Evolutionary conservation across 2,888 invertebrate genomes (phyloP).

Genomic region (Candidula unifasciata): DNA sequence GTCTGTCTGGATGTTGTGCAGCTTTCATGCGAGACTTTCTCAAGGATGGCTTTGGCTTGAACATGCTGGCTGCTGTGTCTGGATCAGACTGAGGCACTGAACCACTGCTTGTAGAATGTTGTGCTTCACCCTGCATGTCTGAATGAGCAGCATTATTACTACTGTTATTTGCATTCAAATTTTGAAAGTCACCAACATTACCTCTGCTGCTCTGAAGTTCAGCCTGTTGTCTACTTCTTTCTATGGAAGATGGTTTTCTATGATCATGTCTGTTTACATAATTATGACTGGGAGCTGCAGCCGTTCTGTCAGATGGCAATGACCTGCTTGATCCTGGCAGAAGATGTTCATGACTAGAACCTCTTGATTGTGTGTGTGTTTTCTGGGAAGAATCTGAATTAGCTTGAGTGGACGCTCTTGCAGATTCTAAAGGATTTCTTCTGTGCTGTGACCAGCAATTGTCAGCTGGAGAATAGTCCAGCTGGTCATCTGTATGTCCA

Average conservation of each 20-base stretch:
- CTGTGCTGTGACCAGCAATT: background rate
- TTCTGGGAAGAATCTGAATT: background rate
- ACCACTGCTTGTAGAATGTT: background rate
- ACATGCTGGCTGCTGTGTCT: background rate
- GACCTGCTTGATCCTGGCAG: background rate
- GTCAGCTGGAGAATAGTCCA: background rate
- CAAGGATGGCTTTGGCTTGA: background rate
- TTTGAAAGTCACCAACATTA: background rate
- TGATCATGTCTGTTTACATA: background rate
- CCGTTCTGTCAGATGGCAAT: background rate
- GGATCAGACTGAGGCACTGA: background rate
- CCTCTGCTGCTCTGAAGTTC: background rate
- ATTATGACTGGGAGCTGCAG: background rate
- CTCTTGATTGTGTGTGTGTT: background rate
- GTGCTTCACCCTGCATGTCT: background rate
- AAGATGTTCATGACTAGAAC: conserved; percentile 2
- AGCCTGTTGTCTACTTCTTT: background rate
- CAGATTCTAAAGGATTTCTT: background rate
- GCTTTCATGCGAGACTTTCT: background rate
- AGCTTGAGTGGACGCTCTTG: background rate
- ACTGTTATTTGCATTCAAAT: background rate
- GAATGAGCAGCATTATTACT: background rate
- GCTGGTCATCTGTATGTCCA: background rate
- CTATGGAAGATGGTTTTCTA: background rate
- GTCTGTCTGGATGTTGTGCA: background rate